These are phyloP conservation scores for Cantharis rufa DNA, from an alignment of 2,888 invertebrate species.

Conservation along the genomic window DNA sequence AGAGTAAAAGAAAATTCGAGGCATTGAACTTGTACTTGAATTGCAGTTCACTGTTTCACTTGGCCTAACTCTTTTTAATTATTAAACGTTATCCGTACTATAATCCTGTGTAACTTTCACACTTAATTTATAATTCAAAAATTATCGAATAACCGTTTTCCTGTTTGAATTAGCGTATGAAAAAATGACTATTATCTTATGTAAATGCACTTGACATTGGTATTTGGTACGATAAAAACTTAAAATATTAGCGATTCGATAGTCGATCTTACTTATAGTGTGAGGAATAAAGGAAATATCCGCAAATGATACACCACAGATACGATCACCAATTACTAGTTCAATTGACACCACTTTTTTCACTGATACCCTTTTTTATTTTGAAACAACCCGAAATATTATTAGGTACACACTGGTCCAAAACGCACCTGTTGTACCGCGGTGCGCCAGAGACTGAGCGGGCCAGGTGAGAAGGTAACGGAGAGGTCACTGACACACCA, in stretches of 20 bases:
- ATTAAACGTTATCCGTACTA: neutral
- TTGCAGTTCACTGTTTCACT: slow-evolving; percentile 12
- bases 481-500: slow-evolving; percentile 56
- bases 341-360: neutral
- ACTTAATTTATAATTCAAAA: neutral
- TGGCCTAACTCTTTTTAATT: slow-evolving; percentile 1
- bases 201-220: neutral
- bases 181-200: neutral
- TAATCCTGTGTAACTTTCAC: neutral
- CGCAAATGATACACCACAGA: neutral
- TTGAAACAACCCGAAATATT: slow-evolving; percentile 13
- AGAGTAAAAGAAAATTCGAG: slow-evolving; percentile 11
- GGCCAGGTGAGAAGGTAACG: slow-evolving; percentile 55
- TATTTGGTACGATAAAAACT: neutral
- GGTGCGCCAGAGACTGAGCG: slow-evolving; percentile 53
- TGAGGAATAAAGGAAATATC: neutral
- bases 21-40: slow-evolving; percentile 41
- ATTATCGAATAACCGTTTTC: neutral
- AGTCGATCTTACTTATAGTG: neutral
- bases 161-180: neutral
- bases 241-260: neutral
- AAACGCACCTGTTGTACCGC: slow-evolving; percentile 55
- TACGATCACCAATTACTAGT: neutral
- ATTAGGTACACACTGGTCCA: slow-evolving; percentile 32
- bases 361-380: neutral